phyloP scores from a whole-genome alignment of 2,888 invertebrate species.

The Phyto melanocephala region DNA sequence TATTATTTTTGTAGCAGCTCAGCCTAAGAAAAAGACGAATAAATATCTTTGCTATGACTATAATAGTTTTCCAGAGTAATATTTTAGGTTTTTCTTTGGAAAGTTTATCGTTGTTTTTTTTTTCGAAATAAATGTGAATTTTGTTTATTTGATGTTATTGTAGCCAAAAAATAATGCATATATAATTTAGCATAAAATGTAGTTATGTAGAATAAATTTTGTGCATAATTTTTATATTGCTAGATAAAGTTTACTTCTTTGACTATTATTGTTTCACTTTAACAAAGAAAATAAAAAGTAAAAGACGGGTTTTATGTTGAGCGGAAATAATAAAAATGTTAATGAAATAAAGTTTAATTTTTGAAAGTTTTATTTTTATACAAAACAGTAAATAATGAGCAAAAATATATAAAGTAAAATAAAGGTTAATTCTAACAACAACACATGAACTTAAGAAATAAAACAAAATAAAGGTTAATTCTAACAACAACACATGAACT shows the following conservation, averaged over 20 bases:
- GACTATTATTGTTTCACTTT: constrained; percentile 16
- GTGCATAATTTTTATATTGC: neutral
- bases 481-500: too few species aligned
- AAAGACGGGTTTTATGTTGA: constrained; percentile 13
- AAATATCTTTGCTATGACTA: neutral
- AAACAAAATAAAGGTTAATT: neutral
- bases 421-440: too few species aligned
- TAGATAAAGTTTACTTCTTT: constrained; percentile 15
- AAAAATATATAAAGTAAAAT: neutral
- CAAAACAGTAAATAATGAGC: neutral
- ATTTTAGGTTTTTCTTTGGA: neutral
- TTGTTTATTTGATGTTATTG: constrained; percentile 60
- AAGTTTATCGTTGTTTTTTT: neutral
- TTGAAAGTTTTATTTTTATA: neutral
- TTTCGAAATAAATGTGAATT: constrained; percentile 53
- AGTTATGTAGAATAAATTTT: neutral
- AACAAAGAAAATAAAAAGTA: neutral
- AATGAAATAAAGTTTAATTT: constrained; percentile 52
- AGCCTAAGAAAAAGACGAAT: constrained; percentile 11
- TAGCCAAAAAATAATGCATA: neutral
- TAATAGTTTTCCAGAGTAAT: neutral
- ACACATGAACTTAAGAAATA: too few species aligned
- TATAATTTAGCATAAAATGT: neutral
- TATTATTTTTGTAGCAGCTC: neutral
- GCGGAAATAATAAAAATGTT: constrained; percentile 58